Evolutionary conservation across 2,888 invertebrate species (phyloP).

Genomic region (Eulithis prunata): DNA sequence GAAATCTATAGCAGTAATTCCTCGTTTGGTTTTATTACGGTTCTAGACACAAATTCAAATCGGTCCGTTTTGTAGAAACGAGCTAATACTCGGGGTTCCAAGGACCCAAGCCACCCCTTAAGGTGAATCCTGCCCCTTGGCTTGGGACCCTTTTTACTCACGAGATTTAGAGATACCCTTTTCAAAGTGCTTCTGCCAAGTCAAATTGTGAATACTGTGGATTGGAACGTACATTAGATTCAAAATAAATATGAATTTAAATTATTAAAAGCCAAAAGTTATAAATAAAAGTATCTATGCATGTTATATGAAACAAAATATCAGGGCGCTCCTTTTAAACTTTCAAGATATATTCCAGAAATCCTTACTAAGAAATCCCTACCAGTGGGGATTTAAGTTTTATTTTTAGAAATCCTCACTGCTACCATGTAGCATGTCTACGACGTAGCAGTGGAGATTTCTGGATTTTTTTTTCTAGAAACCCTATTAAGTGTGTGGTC

Average conservation of each 20-base stretch:
- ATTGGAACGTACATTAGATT: not conserved
- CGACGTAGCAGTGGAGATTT: too few relatives aligned
- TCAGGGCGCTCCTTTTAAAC: too few relatives aligned
- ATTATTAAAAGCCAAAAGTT: too few relatives aligned
- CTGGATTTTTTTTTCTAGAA: too few relatives aligned
- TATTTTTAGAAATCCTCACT: too few relatives aligned
- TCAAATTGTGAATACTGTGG: constrained; percentile 12
- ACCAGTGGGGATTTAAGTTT: too few relatives aligned
- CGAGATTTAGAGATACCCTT: constrained; percentile 26
- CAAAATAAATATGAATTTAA: not conserved
- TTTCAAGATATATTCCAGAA: too few relatives aligned
- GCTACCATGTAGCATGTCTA: too few relatives aligned
- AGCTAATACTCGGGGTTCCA: constrained; percentile 27
- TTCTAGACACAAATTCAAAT: constrained; percentile 29
- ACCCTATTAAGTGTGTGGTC: too few relatives aligned
- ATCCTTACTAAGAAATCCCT: too few relatives aligned
- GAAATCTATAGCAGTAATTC: constrained; percentile 17
- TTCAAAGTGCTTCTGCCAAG: constrained; percentile 17
- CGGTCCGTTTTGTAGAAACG: constrained; percentile 29
- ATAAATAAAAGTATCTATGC: too few relatives aligned
- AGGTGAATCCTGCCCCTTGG: constrained; percentile 7
- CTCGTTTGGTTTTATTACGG: constrained; percentile 32
- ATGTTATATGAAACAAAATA: too few relatives aligned
- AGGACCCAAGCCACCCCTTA: constrained; percentile 11
- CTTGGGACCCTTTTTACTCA: constrained; percentile 27